phyloP scores from a whole-genome alignment of 2,888 invertebrate species.

The Lasius fuliginosus region DNA sequence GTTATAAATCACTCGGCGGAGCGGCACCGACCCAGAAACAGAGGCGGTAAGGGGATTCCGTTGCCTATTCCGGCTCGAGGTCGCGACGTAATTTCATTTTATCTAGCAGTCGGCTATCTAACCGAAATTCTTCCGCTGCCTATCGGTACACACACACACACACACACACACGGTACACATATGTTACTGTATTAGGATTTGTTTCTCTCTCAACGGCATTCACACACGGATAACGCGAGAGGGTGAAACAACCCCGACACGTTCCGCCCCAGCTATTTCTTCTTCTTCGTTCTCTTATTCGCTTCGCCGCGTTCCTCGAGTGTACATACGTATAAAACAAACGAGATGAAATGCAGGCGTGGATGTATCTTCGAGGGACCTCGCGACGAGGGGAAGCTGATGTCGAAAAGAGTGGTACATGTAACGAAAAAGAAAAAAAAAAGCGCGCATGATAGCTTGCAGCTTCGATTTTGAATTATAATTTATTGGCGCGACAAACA shows the following conservation, averaged over 20 bases:
- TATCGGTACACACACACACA: slow-evolving; percentile 33
- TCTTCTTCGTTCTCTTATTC: slow-evolving; percentile 35
- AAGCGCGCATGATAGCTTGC: neutral
- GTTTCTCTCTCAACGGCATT: neutral
- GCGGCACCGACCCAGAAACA: slow-evolving; percentile 78
- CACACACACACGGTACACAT: neutral
- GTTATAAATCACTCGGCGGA: slow-evolving; percentile 79
- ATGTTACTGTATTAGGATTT: neutral
- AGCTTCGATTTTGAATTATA: slow-evolving; percentile 1
- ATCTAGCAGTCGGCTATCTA: slow-evolving; percentile 73
- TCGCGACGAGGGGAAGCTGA: neutral
- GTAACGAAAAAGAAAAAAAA: neutral
- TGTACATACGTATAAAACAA: slow-evolving; percentile 17
- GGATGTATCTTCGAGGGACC: neutral
- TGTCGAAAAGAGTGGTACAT: neutral
- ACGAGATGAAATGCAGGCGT: slow-evolving; percentile 31
- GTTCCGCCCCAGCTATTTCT: slow-evolving; percentile 49
- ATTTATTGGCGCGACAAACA: neutral
- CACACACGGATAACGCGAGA: slow-evolving; percentile 2
- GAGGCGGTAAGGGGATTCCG: slow-evolving; percentile 67
- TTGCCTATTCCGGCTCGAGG: slow-evolving; percentile 63
- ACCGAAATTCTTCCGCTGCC: slow-evolving; percentile 70
- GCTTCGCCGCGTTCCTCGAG: slow-evolving; percentile 15
- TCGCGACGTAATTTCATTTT: slow-evolving; percentile 78
- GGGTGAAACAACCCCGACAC: slow-evolving; percentile 50